Evolutionary conservation across 2,113 vertebrate species (phyloP).

Genomic region (Halichoerus grypus): DNA sequence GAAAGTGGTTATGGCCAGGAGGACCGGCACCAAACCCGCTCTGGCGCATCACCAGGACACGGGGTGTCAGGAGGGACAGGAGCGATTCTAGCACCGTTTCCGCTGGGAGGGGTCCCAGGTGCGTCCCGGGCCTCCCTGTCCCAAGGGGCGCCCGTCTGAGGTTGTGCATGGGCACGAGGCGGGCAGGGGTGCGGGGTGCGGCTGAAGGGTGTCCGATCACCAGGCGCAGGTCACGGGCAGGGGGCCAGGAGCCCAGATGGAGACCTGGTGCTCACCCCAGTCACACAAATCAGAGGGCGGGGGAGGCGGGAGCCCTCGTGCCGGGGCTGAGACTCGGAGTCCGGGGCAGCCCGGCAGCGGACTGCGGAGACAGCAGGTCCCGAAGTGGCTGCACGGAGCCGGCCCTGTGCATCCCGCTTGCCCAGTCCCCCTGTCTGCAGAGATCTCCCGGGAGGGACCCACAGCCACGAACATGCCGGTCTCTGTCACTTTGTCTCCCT

Average conservation of each 20-base stretch:
- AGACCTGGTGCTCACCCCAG: neutral
- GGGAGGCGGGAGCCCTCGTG: accelerated
- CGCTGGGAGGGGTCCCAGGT: neutral
- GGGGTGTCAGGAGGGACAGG: accelerated
- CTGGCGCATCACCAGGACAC: accelerated
- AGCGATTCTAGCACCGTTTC: accelerated
- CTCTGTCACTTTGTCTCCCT: neutral
- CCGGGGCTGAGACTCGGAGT: neutral
- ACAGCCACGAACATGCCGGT: too few species aligned
- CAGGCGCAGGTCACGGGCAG: accelerated
- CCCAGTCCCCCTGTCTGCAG: neutral
- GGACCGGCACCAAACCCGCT: accelerated
- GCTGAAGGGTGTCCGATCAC: accelerated
- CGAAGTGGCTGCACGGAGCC: neutral
- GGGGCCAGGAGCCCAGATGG: neutral
- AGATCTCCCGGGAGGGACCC: neutral
- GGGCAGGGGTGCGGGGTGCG: accelerated
- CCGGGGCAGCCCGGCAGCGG: accelerated
- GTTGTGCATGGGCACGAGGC: accelerated
- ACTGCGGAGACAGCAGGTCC: neutral
- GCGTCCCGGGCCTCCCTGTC: accelerated
- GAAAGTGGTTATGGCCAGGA: neutral
- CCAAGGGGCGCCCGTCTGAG: accelerated
- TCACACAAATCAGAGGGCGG: neutral
- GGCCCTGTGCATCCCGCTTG: neutral